Evolutionary conservation across 2,113 vertebrate species (phyloP).

Genomic region (Thamnaconus septentrionalis): DNA sequence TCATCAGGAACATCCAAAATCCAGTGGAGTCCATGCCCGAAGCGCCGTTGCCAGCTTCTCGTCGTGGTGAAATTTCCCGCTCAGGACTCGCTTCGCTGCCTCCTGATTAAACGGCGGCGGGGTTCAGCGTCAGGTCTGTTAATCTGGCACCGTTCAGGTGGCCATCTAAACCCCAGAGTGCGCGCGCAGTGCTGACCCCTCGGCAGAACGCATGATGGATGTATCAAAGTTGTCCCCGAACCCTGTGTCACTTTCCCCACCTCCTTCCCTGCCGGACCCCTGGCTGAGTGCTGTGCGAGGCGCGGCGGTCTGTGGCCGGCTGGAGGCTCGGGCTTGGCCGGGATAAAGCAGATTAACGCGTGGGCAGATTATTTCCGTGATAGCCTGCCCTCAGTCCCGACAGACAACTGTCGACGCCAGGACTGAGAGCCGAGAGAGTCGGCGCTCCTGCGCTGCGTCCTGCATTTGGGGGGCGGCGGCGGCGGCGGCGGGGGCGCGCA

Average conservation of each 20-base stretch:
- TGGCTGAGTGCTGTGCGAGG: conserved; percentile 4
- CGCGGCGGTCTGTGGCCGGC: too few species aligned
- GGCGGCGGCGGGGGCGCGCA: too few species aligned
- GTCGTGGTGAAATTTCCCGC: conserved; percentile 44
- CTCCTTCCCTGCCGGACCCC: conserved; percentile 20
- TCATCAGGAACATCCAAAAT: conserved; percentile 66
- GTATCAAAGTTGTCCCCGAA: conserved; percentile 10
- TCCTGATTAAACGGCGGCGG: conserved; percentile 21
- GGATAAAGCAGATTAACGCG: conserved; percentile 73
- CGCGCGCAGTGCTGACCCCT: conserved; percentile 1
- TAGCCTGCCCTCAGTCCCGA: conserved; percentile 51
- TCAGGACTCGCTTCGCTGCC: conserved; percentile 22
- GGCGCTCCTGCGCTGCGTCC: background rate
- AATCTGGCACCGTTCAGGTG: conserved; percentile 14
- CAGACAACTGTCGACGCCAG: conserved; percentile 36
- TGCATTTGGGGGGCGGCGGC: too few species aligned
- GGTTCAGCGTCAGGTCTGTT: conserved; percentile 31
- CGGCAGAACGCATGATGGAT: background rate
- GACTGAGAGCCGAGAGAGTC: conserved; percentile 12
- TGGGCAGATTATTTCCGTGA: conserved; percentile 74
- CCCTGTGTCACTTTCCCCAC: conserved; percentile 39
- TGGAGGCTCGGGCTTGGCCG: conserved; percentile 40
- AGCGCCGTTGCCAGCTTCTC: conserved; percentile 53
- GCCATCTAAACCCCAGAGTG: conserved; percentile 12
- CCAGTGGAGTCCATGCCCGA: conserved; percentile 60